Evolutionary conservation across 2,797 vertebrate species (phyloP).

Genomic region (Halcyon smyrnensis): DNA sequence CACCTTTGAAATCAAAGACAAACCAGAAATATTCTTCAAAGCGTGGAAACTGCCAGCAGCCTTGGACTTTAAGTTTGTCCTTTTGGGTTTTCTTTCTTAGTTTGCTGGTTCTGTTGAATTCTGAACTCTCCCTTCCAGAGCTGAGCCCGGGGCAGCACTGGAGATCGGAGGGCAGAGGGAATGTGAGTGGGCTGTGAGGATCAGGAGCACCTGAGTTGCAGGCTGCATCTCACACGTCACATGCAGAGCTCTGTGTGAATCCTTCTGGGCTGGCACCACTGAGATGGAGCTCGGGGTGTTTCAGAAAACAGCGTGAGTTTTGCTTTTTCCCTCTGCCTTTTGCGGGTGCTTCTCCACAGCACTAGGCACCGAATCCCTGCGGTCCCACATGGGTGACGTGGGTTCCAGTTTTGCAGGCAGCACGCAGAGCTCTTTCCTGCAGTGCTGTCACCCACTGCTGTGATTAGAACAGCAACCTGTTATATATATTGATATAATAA

Average conservation of each 20-base stretch:
- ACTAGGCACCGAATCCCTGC: fast-evolving
- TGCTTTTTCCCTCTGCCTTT: not conserved
- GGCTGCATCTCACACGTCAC: fast-evolving
- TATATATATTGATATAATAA: too few relatives aligned
- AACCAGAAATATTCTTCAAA: not conserved
- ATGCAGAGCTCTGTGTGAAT: not conserved
- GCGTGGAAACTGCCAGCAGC: not conserved
- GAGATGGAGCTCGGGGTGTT: not conserved
- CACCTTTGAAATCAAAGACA: not conserved
- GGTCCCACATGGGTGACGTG: fast-evolving
- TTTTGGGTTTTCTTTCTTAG: not conserved
- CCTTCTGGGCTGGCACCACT: not conserved
- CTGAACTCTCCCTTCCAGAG: not conserved
- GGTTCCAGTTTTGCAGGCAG: not conserved
- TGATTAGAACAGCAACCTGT: not conserved
- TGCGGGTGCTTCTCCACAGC: fast-evolving
- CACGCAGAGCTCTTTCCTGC: not conserved
- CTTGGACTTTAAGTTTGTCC: not conserved
- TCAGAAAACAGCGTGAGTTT: not conserved
- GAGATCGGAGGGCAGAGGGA: not conserved
- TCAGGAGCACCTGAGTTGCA: not conserved
- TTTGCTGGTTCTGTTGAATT: not conserved
- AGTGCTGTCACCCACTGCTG: not conserved
- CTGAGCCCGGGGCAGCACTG: not conserved
- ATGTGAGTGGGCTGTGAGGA: not conserved